These are phyloP conservation scores for Phrynosoma blainvillii DNA, from an alignment of 2,113 vertebrate genomes.

Conservation along the genomic window DNA sequence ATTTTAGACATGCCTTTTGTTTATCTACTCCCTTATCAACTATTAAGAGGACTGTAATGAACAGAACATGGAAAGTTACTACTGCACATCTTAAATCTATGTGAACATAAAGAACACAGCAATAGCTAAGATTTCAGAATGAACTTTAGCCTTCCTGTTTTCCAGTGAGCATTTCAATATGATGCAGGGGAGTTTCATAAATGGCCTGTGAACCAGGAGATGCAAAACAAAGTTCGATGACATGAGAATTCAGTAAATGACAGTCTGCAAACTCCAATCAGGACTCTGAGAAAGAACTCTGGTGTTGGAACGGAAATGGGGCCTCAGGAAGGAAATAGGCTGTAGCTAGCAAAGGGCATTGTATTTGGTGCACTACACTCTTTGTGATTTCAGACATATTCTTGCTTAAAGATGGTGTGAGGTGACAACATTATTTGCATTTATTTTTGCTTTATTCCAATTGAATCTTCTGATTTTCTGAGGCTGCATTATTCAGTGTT, in stretches of 20 bases:
- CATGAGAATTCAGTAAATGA: constrained; percentile 18
- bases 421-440: constrained; percentile 40
- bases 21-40: not conserved
- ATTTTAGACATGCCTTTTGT: not conserved
- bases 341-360: constrained; percentile 26
- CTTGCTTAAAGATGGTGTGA: constrained; percentile 5
- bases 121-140: constrained; percentile 8
- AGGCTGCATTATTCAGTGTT: not conserved
- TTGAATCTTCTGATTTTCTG: not conserved
- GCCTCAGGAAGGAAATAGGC: constrained; percentile 60
- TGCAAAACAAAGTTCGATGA: constrained; percentile 58
- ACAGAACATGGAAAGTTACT: not conserved
- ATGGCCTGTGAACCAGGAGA: constrained; percentile 57
- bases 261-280: constrained; percentile 30
- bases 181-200: constrained; percentile 21
- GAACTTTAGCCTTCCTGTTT: constrained; percentile 57
- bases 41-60: not conserved
- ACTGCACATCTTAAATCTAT: not conserved
- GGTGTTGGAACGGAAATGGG: constrained; percentile 55
- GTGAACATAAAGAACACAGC: not conserved
- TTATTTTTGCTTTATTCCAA: constrained; percentile 6
- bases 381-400: constrained; percentile 11
- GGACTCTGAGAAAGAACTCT: constrained; percentile 22
- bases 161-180: not conserved
- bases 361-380: constrained; percentile 21